phyloP scores from a whole-genome alignment of 2,797 vertebrate genomes.

The Chromis chromis region DNA sequence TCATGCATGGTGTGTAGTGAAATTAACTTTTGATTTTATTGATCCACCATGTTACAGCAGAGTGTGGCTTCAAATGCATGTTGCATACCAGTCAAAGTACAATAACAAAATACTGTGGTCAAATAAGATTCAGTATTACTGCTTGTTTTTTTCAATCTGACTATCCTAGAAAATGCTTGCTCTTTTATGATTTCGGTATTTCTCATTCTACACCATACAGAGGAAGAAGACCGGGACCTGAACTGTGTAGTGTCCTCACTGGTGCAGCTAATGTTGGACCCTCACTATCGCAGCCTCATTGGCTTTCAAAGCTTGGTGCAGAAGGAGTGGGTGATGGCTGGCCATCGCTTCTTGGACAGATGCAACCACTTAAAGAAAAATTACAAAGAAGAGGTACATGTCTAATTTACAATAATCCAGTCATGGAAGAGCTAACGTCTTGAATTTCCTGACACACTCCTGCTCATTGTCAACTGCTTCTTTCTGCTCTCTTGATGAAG shows the following conservation, averaged over 20 bases:
- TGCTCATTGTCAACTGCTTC: background rate
- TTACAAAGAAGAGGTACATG: constrained; percentile 91
- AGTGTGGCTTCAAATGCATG: background rate
- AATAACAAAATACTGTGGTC: background rate
- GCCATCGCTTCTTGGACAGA: constrained; percentile 94
- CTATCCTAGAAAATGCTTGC: too few species aligned
- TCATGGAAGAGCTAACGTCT: background rate
- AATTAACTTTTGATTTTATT: background rate
- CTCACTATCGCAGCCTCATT: constrained; percentile 90
- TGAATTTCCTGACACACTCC: background rate
- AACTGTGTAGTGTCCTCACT: constrained; percentile 92
- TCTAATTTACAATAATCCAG: background rate
- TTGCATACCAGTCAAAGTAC: background rate
- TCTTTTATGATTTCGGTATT: background rate
- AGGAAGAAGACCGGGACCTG: constrained; percentile 95
- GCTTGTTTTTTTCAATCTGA: background rate
- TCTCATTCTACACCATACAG: constrained; percentile 75
- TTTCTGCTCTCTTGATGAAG: constrained; percentile 71
- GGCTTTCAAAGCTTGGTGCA: constrained; percentile 98
- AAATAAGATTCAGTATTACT: background rate
- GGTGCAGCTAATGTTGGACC: constrained; percentile 96
- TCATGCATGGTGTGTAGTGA: background rate
- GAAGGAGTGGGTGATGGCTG: constrained; percentile 99
- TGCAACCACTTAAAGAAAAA: constrained; percentile 97
- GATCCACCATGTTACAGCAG: background rate